phyloP scores from a whole-genome alignment of 1,140 invertebrate genomes.

The Sitobion miscanthi region DNA sequence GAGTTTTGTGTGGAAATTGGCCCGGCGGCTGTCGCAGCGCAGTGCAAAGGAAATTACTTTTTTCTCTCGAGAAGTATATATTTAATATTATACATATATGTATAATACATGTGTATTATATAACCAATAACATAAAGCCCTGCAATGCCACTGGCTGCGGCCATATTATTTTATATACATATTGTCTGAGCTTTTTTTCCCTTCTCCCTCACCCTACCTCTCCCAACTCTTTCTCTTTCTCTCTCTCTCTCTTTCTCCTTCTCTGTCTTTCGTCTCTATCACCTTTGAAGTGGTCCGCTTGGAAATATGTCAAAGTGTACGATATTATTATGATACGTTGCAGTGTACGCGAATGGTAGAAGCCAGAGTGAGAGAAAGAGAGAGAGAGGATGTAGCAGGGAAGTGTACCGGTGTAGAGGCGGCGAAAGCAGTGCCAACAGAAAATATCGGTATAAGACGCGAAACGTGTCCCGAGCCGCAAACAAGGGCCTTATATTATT shows the following conservation, averaged over 20 bases:
- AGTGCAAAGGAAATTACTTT: slow-evolving; percentile 36
- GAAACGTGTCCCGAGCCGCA: slow-evolving; percentile 27
- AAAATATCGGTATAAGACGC: slow-evolving; percentile 42
- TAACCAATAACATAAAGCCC: slow-evolving; percentile 39
- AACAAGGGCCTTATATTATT: slow-evolving; percentile 43
- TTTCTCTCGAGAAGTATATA: slow-evolving; percentile 12
- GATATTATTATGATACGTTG: background rate
- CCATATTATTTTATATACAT: background rate
- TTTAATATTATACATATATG: background rate
- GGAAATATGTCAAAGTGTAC: slow-evolving; percentile 37
- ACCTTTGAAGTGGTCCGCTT: slow-evolving; percentile 27
- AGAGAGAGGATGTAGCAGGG: background rate
- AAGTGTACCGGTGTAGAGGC: background rate
- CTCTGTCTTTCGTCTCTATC: background rate
- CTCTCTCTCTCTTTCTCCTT: background rate
- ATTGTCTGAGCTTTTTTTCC: background rate
- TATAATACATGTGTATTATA: background rate
- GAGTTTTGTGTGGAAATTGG: slow-evolving; percentile 13
- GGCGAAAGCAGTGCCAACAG: background rate
- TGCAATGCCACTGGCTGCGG: background rate
- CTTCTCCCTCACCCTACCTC: too few species aligned
- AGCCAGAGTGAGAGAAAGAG: background rate
- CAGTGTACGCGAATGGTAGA: background rate
- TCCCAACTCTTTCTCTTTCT: background rate
- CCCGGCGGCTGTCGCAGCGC: slow-evolving; percentile 16